Evolutionary conservation across 2,797 vertebrate genomes (phyloP).

Genomic region (Pantherophis alleghaniensis): DNA sequence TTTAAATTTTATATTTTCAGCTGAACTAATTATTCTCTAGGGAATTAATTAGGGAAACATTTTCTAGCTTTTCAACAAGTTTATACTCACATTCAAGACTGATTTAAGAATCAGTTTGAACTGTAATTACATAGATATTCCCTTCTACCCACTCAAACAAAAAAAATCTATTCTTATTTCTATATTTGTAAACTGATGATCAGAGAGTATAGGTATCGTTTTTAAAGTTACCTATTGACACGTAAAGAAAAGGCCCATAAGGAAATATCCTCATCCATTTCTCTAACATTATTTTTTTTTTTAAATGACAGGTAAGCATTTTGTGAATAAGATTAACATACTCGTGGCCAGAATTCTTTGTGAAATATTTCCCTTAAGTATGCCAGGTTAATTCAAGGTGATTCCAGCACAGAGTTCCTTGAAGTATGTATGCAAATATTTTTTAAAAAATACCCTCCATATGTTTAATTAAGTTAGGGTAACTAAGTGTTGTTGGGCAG

Average conservation of each 20-base stretch:
- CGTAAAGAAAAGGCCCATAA: neutral
- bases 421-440: neutral
- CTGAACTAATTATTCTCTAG: slow-evolving; percentile 71
- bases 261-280: slow-evolving; percentile 12
- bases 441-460: neutral
- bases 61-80: slow-evolving; percentile 65
- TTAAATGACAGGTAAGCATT: slow-evolving; percentile 8
- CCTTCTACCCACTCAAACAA: neutral
- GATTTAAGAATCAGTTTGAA: slow-evolving; percentile 57
- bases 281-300: neutral
- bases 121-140: slow-evolving; percentile 37
- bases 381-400: neutral
- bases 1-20: slow-evolving; percentile 66
- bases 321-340: slow-evolving; percentile 7
- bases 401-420: neutral
- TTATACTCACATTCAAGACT: slow-evolving; percentile 54
- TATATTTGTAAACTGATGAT: slow-evolving; percentile 49
- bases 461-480: neutral
- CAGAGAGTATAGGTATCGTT: neutral
- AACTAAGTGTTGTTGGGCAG: neutral
- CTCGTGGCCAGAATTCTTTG: slow-evolving; percentile 16
- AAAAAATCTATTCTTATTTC: slow-evolving; percentile 45
- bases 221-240: slow-evolving; percentile 37
- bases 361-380: neutral
- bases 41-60: slow-evolving; percentile 74